Evolutionary conservation across 2,797 vertebrate genomes (phyloP).

Genomic region (Rhodeus uyekii): DNA sequence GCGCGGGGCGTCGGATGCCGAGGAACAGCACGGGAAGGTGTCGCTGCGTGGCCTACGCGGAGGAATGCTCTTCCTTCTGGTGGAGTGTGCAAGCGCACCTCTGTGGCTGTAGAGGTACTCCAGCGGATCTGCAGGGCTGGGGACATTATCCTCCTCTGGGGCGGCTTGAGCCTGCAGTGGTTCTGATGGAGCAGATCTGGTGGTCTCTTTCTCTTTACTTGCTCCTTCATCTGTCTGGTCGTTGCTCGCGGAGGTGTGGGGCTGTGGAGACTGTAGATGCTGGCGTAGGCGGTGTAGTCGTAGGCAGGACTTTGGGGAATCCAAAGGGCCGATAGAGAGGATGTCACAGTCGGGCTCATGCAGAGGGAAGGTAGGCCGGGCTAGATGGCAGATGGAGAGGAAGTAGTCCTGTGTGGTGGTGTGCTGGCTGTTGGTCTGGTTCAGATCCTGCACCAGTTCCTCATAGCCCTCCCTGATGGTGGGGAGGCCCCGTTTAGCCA

Average conservation of each 20-base stretch:
- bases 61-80: constrained; percentile 38
- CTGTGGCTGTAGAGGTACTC: constrained; percentile 80
- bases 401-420: constrained; percentile 81
- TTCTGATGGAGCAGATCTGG: neutral
- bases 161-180: constrained; percentile 15
- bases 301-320: constrained; percentile 59
- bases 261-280: constrained; percentile 40
- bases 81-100: constrained; percentile 45
- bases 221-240: constrained; percentile 23
- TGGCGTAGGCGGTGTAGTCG: constrained; percentile 54
- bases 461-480: constrained; percentile 74
- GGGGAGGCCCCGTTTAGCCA: constrained; percentile 70
- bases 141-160: constrained; percentile 15
- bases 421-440: constrained; percentile 59
- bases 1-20: constrained; percentile 66
- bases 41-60: constrained; percentile 57
- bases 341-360: constrained; percentile 61
- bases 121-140: constrained; percentile 74
- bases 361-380: constrained; percentile 80
- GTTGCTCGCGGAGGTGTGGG: neutral
- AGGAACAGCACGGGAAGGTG: constrained; percentile 70
- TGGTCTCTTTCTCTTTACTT: constrained; percentile 32
- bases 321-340: constrained; percentile 60
- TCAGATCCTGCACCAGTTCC: constrained; percentile 69
- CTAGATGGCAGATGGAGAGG: constrained; percentile 87